Conservation (phyloP, 1,140 invertebrate species). For the Helicoverpa armigera region DNA sequence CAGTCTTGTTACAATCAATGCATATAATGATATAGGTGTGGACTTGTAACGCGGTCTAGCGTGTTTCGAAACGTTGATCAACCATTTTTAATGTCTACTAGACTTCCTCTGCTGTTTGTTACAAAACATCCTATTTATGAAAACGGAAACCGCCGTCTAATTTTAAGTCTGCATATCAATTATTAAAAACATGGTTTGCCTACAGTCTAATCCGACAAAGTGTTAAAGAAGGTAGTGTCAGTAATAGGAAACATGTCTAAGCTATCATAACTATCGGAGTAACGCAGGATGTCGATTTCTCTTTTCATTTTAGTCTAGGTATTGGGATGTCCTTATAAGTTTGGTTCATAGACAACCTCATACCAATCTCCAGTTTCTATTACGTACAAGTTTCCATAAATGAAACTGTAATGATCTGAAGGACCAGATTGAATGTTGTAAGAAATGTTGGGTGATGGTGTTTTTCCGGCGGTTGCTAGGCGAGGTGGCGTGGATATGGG, state of each 20-base stretch:
- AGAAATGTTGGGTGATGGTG: conserved; percentile 66
- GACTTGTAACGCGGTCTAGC: conserved; percentile 12
- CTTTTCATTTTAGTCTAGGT: conserved; percentile 29
- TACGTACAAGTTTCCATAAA: conserved; percentile 42
- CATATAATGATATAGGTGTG: conserved; percentile 15
- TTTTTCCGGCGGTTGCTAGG: conserved; percentile 66
- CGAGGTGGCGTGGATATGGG: conserved; percentile 59
- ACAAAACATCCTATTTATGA: conserved; percentile 47
- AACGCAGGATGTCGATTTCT: conserved; percentile 46
- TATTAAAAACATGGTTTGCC: conserved; percentile 29
- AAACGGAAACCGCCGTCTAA: conserved; percentile 42
- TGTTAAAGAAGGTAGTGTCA: conserved; percentile 11
- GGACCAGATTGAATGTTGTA: conserved; percentile 57
- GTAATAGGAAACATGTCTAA: conserved; percentile 18
- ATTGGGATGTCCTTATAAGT: conserved; percentile 33
- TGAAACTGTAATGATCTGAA: conserved; percentile 32
- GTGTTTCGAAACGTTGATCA: conserved; percentile 43
- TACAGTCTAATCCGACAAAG: not conserved
- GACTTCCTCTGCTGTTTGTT: conserved; percentile 44
- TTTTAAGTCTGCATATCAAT: conserved; percentile 41
- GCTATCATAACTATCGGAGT: conserved; percentile 17
- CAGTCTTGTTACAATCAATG: conserved; percentile 31
- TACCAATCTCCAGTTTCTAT: conserved; percentile 38
- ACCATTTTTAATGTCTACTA: conserved; percentile 41
- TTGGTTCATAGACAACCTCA: conserved; percentile 8